Conservation (phyloP, 2,888 invertebrate species). For the Lasioglossum marginatum region DNA sequence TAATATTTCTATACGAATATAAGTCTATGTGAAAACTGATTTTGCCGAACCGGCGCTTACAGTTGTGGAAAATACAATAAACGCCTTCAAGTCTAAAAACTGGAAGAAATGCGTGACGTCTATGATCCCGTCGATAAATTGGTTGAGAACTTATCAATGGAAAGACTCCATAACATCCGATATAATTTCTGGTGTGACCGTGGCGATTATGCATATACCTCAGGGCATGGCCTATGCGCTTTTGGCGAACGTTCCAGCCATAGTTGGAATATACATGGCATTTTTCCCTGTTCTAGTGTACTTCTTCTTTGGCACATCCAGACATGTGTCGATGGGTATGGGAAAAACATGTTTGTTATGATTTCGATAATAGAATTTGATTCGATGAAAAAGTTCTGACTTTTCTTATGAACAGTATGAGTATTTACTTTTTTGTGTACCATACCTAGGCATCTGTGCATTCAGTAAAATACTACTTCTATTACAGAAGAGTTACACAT, state of each 20-base stretch:
- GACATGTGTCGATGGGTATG: constrained; percentile 89
- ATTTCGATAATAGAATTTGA: not conserved
- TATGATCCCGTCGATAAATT: constrained; percentile 87
- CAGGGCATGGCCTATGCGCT: constrained; percentile 89
- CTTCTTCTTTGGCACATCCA: constrained; percentile 88
- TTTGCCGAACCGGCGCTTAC: constrained; percentile 11
- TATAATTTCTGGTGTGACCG: constrained; percentile 92
- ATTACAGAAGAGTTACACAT: constrained; percentile 66
- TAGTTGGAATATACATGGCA: constrained; percentile 86
- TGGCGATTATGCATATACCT: constrained; percentile 94
- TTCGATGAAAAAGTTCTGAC: not conserved
- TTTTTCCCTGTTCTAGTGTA: constrained; percentile 87
- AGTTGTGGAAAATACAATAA: constrained; percentile 64
- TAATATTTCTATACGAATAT: not conserved
- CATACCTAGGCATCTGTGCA: constrained; percentile 4
- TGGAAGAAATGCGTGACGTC: constrained; percentile 74
- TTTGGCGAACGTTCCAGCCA: constrained; percentile 86
- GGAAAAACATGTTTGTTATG: constrained; percentile 12
- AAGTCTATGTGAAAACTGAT: not conserved
- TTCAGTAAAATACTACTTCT: constrained; percentile 61
- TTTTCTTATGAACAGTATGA: not conserved
- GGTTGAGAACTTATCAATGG: constrained; percentile 88
- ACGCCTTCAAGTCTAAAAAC: constrained; percentile 66
- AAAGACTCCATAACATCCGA: constrained; percentile 88
- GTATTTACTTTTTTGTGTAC: constrained; percentile 22